Evolutionary conservation across 2,113 vertebrate genomes (phyloP), one percentile per base, ranked within the genome.

Genomic region (Polyodon spathula): DNA sequence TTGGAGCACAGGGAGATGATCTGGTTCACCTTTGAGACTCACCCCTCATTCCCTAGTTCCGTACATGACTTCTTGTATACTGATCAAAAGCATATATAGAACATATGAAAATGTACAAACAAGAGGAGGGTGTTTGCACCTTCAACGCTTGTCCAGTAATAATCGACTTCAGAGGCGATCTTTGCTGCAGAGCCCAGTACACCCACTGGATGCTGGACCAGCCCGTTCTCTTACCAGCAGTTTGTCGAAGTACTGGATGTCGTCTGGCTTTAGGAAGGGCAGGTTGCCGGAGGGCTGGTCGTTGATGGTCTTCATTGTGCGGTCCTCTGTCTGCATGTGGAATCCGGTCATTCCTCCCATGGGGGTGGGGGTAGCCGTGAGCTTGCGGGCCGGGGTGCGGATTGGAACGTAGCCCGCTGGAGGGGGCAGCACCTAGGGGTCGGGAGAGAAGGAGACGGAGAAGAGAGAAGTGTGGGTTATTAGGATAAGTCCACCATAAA

Each of bases 221-320:
- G 8, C 48, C 9, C 0, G 6, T 5, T 50, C 48, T 37, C 75
- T 90, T 74, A 97, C 96, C 90, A 98, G 74, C 6, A 98, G 82
- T 71, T 99, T 99, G 79, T 99, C 96, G 5, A 99, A 99, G 74
- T 99, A 99, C 11, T 99, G 96, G 73, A 99, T 98, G 79, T 99
- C 96, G 63, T 99, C 96, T 2, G 96, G 96, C 71, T 99, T 99
- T 52, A 99, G 86, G 87, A 99, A 98, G 0, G 96, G 96, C 50
- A 99, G 91, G 75, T 99, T 99, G 66, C 96, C 96, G 61, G 95
- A 97, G 0, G 96, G 96, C 56, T 99, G 96, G 74, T 99, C 96
- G 40, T 94, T 99, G 66, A 98, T 89, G 42, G 92, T 95, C 69
- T 99, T 99, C 73, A 93, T 94, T 11, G 93, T 91, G 39, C 94